Evolutionary conservation across 2,113 vertebrate species (phyloP), one percentile per base, ranked within the genome.

Genomic region (Prolemur simus): DNA sequence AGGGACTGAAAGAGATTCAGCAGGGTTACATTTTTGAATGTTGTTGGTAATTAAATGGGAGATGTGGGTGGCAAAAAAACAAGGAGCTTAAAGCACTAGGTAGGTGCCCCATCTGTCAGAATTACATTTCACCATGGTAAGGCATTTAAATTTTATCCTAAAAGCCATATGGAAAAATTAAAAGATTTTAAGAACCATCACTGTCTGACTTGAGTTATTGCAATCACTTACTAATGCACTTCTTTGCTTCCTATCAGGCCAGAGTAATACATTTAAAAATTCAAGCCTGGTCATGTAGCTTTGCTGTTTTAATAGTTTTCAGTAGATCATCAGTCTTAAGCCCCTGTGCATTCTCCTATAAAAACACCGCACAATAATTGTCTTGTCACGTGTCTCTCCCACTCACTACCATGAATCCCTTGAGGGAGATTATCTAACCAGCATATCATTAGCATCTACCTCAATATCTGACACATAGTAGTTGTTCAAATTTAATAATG

Each of bases 401-500:
- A 77, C 21, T 58, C 52, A 66, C 34, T 56, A 64, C 1, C 58
- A 13, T 10, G 13, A 37, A 17, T 15, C n/a, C 20, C 20, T 74
- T 11, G 68, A 89, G 71, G 20, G n/a, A 21, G 6, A 71, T 71
- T 76, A 77, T 92, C 52, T 94, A 88, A 69, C 34, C 71, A 77
- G 32, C 6, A 7, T 60, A 81, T 88, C 52, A 37, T 18, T 5
- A 42, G 34, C 25, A 64, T 88, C 52, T 45, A 68, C 34, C 27
- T 69, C 3, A 25, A 60, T 60, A 49, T 54, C 37, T 88, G 56
- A 58, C 23, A 76, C 15, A 15, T 60, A 58, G 54, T 39, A 23
- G 2, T 81, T 90, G n/a, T 29, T 96, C 39, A 60, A 37, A 87
- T 81, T 71, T 94, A 66, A 85, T 94, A 95, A 96, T 77, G 71